Percentiles rank a stretch among this genome's conserved stretches.
These are phyloP conservation scores for Verasper variegatus DNA, from an alignment of 2,113 vertebrate genomes.

Conservation along the genomic window DNA sequence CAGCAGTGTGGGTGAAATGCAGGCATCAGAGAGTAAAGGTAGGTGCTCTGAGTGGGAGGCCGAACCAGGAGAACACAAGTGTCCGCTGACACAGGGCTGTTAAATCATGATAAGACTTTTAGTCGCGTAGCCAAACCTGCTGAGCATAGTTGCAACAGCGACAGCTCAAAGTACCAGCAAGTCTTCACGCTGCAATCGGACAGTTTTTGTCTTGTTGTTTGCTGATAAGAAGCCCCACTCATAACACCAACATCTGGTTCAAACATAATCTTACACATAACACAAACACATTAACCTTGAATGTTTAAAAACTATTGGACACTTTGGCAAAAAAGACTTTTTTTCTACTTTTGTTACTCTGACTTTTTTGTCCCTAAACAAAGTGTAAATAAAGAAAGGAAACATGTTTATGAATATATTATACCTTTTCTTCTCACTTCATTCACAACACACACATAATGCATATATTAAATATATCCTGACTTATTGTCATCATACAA, in stretches of 20 bases:
- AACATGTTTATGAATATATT: constrained; percentile 84
- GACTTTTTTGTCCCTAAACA: constrained; percentile 69
- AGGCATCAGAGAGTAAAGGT: constrained; percentile 55
- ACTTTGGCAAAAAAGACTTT: constrained; percentile 69
- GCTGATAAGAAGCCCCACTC: constrained; percentile 57
- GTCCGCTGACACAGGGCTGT: constrained; percentile 11
- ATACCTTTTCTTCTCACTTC: constrained; percentile 84
- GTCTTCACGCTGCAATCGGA: neutral
- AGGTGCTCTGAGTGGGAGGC: constrained; percentile 55
- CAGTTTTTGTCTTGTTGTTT: constrained; percentile 25
- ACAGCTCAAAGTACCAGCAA: constrained; percentile 20
- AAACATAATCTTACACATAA: constrained; percentile 55
- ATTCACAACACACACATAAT: constrained; percentile 78
- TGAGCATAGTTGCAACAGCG: constrained; percentile 23
- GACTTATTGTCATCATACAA: constrained; percentile 74
- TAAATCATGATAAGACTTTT: constrained; percentile 28
- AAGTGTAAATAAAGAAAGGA: constrained; percentile 76
- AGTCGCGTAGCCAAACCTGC: constrained; percentile 12
- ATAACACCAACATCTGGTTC: constrained; percentile 55
- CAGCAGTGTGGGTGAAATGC: constrained; percentile 59
- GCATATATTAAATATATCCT: constrained; percentile 87
- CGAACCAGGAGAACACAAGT: constrained; percentile 10
- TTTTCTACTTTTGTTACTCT: constrained; percentile 66
- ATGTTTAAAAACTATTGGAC: constrained; percentile 72
- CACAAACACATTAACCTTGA: constrained; percentile 53